phyloP scores from a whole-genome alignment of 2,797 vertebrate genomes.

The Neopelma chrysocephalum region DNA sequence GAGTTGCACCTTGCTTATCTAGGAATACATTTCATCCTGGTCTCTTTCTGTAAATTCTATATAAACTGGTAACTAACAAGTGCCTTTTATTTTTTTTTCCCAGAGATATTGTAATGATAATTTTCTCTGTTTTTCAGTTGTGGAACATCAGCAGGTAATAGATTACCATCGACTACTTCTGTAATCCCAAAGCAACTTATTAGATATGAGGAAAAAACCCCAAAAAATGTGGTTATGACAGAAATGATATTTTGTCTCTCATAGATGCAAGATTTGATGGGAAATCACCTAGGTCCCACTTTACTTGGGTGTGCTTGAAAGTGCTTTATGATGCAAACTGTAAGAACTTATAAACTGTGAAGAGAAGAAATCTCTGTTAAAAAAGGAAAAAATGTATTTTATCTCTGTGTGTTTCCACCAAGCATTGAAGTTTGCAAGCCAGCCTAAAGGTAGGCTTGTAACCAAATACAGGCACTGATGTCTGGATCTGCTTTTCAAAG shows the following conservation, averaged over 20 bases:
- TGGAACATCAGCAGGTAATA: background rate
- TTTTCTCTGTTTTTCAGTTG: background rate
- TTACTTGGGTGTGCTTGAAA: background rate
- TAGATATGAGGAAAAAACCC: fast-evolving
- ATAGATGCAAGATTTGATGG: background rate
- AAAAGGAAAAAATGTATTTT: background rate
- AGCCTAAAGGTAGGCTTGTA: background rate
- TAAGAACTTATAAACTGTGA: background rate
- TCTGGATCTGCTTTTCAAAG: background rate
- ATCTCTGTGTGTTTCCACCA: background rate
- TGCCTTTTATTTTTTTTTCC: background rate
- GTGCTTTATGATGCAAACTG: background rate
- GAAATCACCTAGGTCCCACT: background rate
- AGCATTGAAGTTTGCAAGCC: background rate
- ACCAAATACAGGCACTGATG: background rate
- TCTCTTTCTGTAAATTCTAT: background rate
- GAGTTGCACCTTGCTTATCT: background rate
- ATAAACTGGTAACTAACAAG: background rate
- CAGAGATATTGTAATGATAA: background rate
- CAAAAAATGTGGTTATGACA: background rate
- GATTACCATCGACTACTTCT: background rate
- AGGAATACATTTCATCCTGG: background rate
- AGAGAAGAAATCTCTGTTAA: background rate
- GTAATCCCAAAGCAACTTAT: background rate
- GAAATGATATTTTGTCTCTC: background rate